A percentile compares a stretch with the other conserved stretches of the same genome.
Conservation (phyloP, 2,888 invertebrate species). For the Bunonema sp. region DNA sequence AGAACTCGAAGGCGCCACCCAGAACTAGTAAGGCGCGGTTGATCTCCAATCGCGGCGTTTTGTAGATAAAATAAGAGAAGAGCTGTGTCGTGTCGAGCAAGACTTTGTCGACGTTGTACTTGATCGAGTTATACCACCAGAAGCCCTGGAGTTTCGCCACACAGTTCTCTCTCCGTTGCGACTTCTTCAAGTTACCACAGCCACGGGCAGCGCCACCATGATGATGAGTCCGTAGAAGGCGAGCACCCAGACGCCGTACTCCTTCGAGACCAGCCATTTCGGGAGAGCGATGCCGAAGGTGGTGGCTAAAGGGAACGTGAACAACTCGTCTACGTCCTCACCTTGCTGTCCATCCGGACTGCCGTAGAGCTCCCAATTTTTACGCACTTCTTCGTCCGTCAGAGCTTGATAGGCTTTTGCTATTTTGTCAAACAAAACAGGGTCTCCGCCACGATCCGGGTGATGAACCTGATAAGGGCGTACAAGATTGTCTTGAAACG, state of each 20-base stretch:
- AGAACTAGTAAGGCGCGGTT: slow-evolving; percentile 90
- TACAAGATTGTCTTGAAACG: background rate
- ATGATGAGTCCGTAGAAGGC: slow-evolving; percentile 86
- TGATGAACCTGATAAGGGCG: slow-evolving; percentile 56
- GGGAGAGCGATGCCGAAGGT: slow-evolving; percentile 97
- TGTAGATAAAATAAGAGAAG: slow-evolving; percentile 85
- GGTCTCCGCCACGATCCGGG: slow-evolving; percentile 71
- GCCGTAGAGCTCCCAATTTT: slow-evolving; percentile 96
- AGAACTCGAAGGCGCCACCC: slow-evolving; percentile 88
- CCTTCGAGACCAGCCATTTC: slow-evolving; percentile 98
- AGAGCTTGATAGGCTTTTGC: slow-evolving; percentile 71
- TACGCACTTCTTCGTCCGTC: slow-evolving; percentile 86
- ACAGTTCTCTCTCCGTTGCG: no score
- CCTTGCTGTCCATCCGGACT: slow-evolving; percentile 95
- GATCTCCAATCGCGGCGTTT: slow-evolving; percentile 82
- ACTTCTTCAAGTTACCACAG: slow-evolving; percentile 53
- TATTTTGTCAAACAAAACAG: slow-evolving; percentile 87
- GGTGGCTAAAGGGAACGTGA: slow-evolving; percentile 58
- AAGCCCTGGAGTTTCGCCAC: slow-evolving; percentile 56
- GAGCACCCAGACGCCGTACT: slow-evolving; percentile 88
- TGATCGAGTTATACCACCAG: slow-evolving; percentile 97
- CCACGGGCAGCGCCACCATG: slow-evolving; percentile 73
- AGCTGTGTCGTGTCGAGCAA: slow-evolving; percentile 86
- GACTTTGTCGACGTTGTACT: slow-evolving; percentile 82
- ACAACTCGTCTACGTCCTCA: slow-evolving; percentile 14